Conservation (phyloP, 2,113 vertebrate species). For the Lanius ludovicianus region DNA sequence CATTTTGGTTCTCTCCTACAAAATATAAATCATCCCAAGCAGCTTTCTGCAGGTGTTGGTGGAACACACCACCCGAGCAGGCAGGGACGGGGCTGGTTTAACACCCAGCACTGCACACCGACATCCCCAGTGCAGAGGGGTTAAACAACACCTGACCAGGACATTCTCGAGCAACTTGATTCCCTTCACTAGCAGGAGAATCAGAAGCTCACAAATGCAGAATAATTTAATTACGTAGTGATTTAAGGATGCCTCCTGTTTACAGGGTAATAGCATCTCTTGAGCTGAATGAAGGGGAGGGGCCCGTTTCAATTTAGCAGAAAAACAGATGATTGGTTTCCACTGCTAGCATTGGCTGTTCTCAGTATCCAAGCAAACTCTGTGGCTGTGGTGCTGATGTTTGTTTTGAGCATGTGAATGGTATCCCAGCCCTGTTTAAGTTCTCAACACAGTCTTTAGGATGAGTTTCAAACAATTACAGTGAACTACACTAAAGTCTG, state of each 20-base stretch:
- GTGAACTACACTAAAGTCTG: background rate
- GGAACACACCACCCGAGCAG: background rate
- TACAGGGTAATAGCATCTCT: background rate
- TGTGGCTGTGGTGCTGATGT: background rate
- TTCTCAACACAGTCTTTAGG: background rate
- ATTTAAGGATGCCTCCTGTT: constrained; percentile 8
- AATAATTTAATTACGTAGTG: constrained; percentile 24
- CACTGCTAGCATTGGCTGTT: background rate
- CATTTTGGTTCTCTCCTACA: background rate
- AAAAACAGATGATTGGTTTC: background rate
- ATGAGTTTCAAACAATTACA: background rate
- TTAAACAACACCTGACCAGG: background rate
- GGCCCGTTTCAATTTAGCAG: background rate
- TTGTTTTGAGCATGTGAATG: background rate
- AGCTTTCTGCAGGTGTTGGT: background rate
- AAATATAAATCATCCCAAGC: background rate
- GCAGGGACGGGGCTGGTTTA: background rate
- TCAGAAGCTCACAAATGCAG: background rate
- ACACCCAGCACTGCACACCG: background rate
- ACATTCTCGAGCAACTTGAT: background rate
- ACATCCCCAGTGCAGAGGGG: background rate
- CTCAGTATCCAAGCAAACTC: background rate
- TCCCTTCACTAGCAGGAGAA: background rate
- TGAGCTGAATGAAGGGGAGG: background rate
- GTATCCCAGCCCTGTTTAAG: background rate